These are phyloP conservation scores for Ctenicera cuprea DNA, from an alignment of 2,888 invertebrate genomes.

Conservation along the genomic window DNA sequence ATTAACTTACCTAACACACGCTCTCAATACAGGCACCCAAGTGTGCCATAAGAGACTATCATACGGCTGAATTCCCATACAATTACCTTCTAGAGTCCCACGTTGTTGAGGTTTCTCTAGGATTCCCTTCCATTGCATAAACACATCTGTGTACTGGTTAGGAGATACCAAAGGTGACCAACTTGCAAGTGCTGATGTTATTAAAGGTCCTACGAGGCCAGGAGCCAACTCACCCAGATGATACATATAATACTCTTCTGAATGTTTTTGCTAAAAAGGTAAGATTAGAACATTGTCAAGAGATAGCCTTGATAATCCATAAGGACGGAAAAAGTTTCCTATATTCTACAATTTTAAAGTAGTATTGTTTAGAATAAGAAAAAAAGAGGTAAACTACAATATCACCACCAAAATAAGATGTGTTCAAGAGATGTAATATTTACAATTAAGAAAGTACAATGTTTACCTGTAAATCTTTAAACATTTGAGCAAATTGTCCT, in stretches of 20 bases:
- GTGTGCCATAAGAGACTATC: conserved; percentile 92
- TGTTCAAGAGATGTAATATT: no score
- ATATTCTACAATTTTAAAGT: no score
- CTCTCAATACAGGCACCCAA: conserved; percentile 89
- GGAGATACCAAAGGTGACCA: conserved; percentile 89
- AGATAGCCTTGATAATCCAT: no score
- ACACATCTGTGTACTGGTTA: conserved; percentile 78
- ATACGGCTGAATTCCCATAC: conserved; percentile 80
- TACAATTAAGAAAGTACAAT: not conserved
- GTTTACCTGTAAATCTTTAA: conserved; percentile 75
- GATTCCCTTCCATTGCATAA: conserved; percentile 83
- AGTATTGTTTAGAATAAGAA: no score
- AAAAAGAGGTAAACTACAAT: no score
- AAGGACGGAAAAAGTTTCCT: no score
- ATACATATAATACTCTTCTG: conserved; percentile 88
- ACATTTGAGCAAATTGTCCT: conserved; percentile 76
- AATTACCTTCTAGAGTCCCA: conserved; percentile 72
- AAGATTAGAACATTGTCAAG: no score
- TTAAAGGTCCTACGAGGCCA: conserved; percentile 87
- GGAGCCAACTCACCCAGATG: conserved; percentile 89
- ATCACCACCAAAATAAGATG: conserved; percentile 11
- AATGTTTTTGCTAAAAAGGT: conserved; percentile 77
- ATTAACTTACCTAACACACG: conserved; percentile 81
- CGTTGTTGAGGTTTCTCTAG: conserved; percentile 70
- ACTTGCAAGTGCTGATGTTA: conserved; percentile 82